Base-by-base conservation (phyloP, 2,113 vertebrate species). In the Lethenteron reissneri region DNA sequence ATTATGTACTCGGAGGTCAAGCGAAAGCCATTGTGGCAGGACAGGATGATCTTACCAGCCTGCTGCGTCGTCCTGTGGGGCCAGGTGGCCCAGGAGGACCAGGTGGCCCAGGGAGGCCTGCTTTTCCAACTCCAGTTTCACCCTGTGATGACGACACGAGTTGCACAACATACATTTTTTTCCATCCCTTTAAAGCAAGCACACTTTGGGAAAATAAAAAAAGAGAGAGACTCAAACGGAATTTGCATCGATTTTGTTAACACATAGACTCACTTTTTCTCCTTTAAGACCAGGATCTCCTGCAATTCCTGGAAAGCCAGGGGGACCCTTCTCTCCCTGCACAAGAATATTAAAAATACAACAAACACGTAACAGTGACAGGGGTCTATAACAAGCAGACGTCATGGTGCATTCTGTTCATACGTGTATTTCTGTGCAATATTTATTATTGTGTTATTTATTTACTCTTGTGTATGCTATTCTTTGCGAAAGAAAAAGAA, bases 71-170 rank as follows among this genome's bases (percentile, higher is more conserved):
- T 41, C 41, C 41, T 41, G 41, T 41, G 5, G 81, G 57, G 58
- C 70, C 76, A 11, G 78, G 25, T 17, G 68, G 78, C 56, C 81
- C 85, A 62, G 80, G 4, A 0, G 75, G 79, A 72, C 84, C 83
- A n/a, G 85, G 84, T 25, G 77, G 82, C 2, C 85, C 88, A 4
- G 84, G 83, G 3, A 72, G 82, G 13, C 87, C 87, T 19, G 81
- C 80, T 2, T 81, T 56, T 69, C 83, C 83, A 58, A 84, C 75
- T 11, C 81, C 84, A 74, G 76, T 56, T 77, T 86, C 85, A 56
- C 84, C 84, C 88, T 89, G 74, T 75, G 71, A 76, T 17, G 74
- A 72, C 64, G 74, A 73, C 74, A 72, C 17, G 72, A n/a, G 17
- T 71, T 19, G 56, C 19, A 9, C 4, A n/a, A 5, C 19, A 56